These are phyloP conservation scores for Lagenorhynchus albirostris DNA, from an alignment of 2,113 vertebrate species.

Conservation along the genomic window DNA sequence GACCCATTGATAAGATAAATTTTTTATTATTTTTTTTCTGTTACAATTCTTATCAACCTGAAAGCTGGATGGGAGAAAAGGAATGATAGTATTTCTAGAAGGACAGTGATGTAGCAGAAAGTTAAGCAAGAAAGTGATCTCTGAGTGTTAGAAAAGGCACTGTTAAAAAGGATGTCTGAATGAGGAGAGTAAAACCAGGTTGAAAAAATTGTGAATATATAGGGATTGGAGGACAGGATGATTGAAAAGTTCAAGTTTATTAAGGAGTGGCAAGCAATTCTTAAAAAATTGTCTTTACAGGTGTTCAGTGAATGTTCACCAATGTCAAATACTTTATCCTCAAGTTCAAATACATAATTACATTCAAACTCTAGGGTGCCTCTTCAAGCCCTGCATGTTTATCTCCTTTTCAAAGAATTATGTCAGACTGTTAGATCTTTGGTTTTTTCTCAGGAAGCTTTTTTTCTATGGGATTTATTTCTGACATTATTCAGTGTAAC, in stretches of 20 bases:
- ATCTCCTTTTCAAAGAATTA: background rate
- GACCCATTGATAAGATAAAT: background rate
- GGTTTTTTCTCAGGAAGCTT: background rate
- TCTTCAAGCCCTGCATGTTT: constrained; percentile 17
- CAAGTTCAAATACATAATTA: constrained; percentile 23
- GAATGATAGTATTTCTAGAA: background rate
- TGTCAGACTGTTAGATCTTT: background rate
- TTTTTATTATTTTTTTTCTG: background rate
- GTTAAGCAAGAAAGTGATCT: background rate
- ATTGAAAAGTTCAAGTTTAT: background rate
- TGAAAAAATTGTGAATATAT: background rate
- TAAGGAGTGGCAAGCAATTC: background rate
- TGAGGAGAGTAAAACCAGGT: background rate
- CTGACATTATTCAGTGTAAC: background rate
- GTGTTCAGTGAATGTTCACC: background rate
- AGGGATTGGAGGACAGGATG: background rate
- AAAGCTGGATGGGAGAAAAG: background rate
- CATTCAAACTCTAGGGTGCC: background rate
- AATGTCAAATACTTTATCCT: constrained; percentile 34
- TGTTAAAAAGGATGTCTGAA: background rate
- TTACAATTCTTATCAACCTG: background rate
- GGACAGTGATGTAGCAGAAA: background rate
- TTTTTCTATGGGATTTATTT: background rate
- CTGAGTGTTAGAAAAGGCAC: background rate
- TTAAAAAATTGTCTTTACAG: background rate